Base-by-base conservation (phyloP, 2,797 vertebrate genomes). In the Neoniphon sammara region DNA sequence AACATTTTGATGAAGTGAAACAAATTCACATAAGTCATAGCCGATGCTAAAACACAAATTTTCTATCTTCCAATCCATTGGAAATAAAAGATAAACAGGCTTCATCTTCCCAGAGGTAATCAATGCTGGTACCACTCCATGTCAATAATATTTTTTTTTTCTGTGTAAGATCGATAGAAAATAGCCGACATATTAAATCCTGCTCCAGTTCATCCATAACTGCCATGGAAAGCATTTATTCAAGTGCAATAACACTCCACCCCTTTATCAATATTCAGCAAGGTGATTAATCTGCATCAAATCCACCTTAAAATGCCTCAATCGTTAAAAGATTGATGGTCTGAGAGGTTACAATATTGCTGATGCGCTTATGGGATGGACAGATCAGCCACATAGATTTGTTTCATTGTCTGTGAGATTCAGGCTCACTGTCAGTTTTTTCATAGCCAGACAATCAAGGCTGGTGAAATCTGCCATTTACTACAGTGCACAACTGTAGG, bases 131-230 rank as follows among this genome's bases (percentile, higher is more conserved):
- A 66, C 55, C 20, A 67, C 57, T 83, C 66, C 63, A 77, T 76
- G 69, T 34, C 64, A 61, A 88, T 80, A 79, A 71, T 46, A 20
- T 12, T 62, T 31, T 66, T 66, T 61, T 60, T 42, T 21, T 18
- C 73, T 71, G 63, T 21, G 75, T n/a, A 62, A 72, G 64, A 90
- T 92, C 89, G 66, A 90, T 90, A 53, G 27, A 66, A 82, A 85
- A 65, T 64, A 70, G 66, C 67, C 21, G 3, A 65, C 70, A 72
- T 71, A 89, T 87, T 80, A 81, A 73, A 86, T 78, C 67, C 58
- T 59, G 70, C 73, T 66, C 54, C 58, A 67, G 63, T 88, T 83
- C 81, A 90, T 90, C 87, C 74, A 81, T 91, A 88, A 90, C 71
- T 88, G 82, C 72, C 82, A 85, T 12, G 7, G 46, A 70, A 59